Conservation (phyloP, 2,888 invertebrate species). For the Campoplex capitator region DNA sequence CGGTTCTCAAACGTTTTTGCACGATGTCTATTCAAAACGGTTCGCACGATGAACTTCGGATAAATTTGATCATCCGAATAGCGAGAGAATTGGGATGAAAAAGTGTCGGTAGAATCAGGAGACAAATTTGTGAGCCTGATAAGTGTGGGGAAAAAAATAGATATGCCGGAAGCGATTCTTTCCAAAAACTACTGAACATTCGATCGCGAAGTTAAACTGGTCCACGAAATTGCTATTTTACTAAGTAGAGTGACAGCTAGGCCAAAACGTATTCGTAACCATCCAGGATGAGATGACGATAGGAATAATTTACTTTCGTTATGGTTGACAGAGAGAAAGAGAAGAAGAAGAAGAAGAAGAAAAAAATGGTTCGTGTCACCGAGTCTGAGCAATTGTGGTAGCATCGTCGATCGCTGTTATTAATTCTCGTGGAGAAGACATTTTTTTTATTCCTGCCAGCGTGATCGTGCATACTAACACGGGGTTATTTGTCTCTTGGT, state of each 20-base stretch:
- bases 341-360: background rate
- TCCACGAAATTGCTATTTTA: background rate
- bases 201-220: background rate
- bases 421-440: conserved; percentile 5
- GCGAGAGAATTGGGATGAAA: background rate
- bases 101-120: background rate
- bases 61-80: background rate
- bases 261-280: too few species aligned
- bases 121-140: background rate
- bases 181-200: background rate
- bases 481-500: conserved; percentile 23
- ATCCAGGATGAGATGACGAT: background rate
- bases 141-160: background rate
- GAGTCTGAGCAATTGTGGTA: background rate
- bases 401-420: background rate
- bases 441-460: background rate
- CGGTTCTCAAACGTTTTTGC: background rate
- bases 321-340: background rate
- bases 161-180: background rate
- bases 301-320: background rate
- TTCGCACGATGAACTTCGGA: background rate
- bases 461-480: conserved; percentile 26
- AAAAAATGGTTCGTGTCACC: background rate
- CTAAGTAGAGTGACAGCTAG: background rate
- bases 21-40: background rate